Base-by-base conservation (phyloP, 2,113 vertebrate genomes). In the Chrysochloris asiatica region DNA sequence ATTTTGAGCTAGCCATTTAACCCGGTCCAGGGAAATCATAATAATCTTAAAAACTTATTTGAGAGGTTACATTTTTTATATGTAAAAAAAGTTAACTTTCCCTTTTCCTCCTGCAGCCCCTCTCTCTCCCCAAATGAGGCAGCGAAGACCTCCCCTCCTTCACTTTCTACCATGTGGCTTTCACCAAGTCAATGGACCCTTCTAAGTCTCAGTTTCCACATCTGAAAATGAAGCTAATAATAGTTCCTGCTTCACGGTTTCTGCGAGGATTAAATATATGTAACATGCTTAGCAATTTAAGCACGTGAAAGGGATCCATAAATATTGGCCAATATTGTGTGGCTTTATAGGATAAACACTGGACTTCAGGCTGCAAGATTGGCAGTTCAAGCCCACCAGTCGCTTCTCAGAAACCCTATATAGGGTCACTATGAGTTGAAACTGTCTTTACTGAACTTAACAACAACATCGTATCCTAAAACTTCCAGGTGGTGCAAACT, bases 1-100 rank as follows among this genome's bases (percentile, higher is more conserved):
- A 87, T 85, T 91, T 92, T 85, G 75, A 43, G 63, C 14, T 54
- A 86, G 61, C 19, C 67, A 26, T 83, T 88, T 88, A 75, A 81
- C 43, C 24, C 45, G 83, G 26, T 38, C n/a, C 54, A 92, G 75
- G 38, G 80, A 91, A 79, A 89, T 45, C 75, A 47, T 54, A 83
- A 75, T n/a, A 38, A 47, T 33, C 61, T 38, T 65, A 26, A 75
- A 76, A 75, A 65, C 52, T 80, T 33, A 89, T 87, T 69, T 73
- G 59, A 88, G 77, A 77, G 63, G 26, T 67, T 63, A 41, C 1
- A 22, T 92, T 89, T 72, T 61, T 61, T 33, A 41, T 78, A n/a
- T 30, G 77, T 84, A 78, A 48, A 5, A 13, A 48, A 61, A 78
- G 9, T 63, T 19, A 56, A 48, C 26, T 90, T 75, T 8, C 17